Conservation (phyloP, 2,888 invertebrate genomes). For the Ptilodon capucinus region DNA sequence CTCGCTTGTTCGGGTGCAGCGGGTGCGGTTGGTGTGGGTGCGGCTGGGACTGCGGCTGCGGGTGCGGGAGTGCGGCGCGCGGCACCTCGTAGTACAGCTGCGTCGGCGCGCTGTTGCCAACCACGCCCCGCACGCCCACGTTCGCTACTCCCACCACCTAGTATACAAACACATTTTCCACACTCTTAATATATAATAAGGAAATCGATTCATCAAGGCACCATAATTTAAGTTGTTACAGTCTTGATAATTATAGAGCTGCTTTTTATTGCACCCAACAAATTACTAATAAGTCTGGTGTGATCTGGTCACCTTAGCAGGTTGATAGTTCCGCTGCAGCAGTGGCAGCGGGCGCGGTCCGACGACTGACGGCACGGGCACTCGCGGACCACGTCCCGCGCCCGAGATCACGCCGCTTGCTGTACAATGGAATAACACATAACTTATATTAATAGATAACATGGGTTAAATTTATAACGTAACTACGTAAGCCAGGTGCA, state of each 20-base stretch:
- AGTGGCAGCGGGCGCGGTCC: constrained; percentile 69
- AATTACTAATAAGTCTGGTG: too few species aligned
- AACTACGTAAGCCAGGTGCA: too few species aligned
- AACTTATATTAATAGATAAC: background rate
- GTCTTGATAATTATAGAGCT: too few species aligned
- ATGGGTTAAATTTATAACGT: too few species aligned
- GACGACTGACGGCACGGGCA: constrained; percentile 44
- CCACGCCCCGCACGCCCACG: constrained; percentile 62
- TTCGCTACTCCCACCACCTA: constrained; percentile 70
- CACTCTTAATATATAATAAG: too few species aligned
- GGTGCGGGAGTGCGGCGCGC: constrained; percentile 27
- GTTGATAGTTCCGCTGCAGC: constrained; percentile 74
- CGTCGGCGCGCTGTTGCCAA: constrained; percentile 72
- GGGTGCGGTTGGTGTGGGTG: constrained; percentile 7
- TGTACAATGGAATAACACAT: constrained; percentile 17
- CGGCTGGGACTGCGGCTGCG: too few species aligned
- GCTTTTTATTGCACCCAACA: too few species aligned
- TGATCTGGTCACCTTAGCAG: constrained; percentile 60
- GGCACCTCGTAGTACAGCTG: constrained; percentile 77
- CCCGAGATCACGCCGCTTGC: constrained; percentile 65
- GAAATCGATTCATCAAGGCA: too few species aligned
- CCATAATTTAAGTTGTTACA: too few species aligned
- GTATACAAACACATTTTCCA: too few species aligned
- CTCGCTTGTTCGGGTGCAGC: constrained; percentile 15
- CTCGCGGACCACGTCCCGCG: constrained; percentile 49